Evolutionary conservation across 2,888 invertebrate genomes (phyloP).

Genomic region (Lasioglossum lativentre): DNA sequence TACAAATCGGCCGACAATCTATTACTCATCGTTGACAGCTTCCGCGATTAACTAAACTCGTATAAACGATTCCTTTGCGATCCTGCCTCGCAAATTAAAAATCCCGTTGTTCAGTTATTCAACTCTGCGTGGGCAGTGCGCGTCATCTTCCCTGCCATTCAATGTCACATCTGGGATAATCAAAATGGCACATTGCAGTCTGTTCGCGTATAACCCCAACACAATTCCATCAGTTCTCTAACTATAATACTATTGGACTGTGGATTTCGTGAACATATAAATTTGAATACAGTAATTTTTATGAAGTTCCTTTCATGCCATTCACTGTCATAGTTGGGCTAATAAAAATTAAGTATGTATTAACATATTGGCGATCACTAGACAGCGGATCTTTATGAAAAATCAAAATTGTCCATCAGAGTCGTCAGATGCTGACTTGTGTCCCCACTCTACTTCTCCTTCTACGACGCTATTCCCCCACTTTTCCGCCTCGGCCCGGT

Average conservation of each 20-base stretch:
- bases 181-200: not conserved
- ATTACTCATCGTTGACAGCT: slow-evolving; percentile 26
- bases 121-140: not conserved
- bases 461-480: too few relatives aligned
- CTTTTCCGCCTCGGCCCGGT: too few relatives aligned
- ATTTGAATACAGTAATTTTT: not conserved
- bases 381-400: too few relatives aligned
- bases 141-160: not conserved
- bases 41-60: not conserved
- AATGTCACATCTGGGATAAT: not conserved
- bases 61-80: slow-evolving; percentile 2
- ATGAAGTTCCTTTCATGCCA: not conserved
- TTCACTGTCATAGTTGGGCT: not conserved
- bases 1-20: slow-evolving; percentile 9
- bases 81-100: not conserved
- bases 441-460: too few relatives aligned
- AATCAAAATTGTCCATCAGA: not conserved
- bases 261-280: not conserved
- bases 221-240: not conserved
- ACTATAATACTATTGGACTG: not conserved
- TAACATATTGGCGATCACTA: not conserved
- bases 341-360: not conserved
- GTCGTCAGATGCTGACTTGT: too few relatives aligned
- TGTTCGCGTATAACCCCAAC: not conserved
- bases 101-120: not conserved